These are phyloP conservation scores for Macrobrachium nipponense DNA, from an alignment of 1,140 invertebrate species.

Conservation along the genomic window DNA sequence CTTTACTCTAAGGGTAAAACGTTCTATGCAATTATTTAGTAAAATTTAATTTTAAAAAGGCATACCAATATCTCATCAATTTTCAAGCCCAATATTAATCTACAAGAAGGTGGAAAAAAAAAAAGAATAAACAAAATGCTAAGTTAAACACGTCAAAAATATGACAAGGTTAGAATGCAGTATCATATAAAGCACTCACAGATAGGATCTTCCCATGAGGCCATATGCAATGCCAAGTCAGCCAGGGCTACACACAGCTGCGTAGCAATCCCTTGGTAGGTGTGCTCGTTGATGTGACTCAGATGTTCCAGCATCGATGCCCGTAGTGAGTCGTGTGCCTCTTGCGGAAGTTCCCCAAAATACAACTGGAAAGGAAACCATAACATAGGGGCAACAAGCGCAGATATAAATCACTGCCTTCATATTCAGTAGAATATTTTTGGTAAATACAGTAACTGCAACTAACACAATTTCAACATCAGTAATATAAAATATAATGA, in stretches of 20 bases:
- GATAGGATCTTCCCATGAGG: conserved; percentile 89
- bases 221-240: conserved; percentile 94
- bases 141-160: too few species aligned
- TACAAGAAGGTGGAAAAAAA: background rate
- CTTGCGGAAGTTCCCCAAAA: conserved; percentile 91
- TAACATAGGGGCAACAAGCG: background rate
- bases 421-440: too few species aligned
- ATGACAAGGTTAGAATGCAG: too few species aligned
- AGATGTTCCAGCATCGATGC: conserved; percentile 94
- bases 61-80: too few species aligned
- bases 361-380: conserved; percentile 78
- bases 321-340: conserved; percentile 85
- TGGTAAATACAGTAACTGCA: too few species aligned
- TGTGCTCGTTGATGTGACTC: conserved; percentile 83
- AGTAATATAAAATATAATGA: conserved; percentile 6
- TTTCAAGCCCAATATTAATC: too few species aligned
- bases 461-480: background rate
- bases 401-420: too few species aligned
- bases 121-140: conserved; percentile 69
- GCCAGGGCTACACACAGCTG: conserved; percentile 93
- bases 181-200: conserved; percentile 84
- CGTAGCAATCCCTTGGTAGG: conserved; percentile 86
- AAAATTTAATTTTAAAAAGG: too few species aligned
- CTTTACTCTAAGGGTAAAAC: too few species aligned
- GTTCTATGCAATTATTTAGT: too few species aligned